phyloP scores from a whole-genome alignment of 2,113 vertebrate species.

The Rhizomys pruinosus region DNA sequence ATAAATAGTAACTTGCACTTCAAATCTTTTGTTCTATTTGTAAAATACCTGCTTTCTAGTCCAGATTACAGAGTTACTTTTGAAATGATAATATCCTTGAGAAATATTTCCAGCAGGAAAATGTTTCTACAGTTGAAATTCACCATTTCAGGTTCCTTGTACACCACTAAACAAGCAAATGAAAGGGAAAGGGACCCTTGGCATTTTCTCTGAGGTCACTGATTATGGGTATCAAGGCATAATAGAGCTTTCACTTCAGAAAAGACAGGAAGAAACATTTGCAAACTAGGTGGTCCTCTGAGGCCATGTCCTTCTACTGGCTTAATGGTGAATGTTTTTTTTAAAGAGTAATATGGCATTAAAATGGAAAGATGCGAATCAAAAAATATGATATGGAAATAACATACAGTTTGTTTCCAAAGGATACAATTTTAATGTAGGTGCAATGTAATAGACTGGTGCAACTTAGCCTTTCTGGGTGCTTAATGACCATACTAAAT shows the following conservation, averaged over 20 bases:
- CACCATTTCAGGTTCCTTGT: background rate
- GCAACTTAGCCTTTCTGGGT: too few species aligned
- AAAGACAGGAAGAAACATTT: background rate
- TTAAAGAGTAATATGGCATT: too few species aligned
- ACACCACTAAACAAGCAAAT: background rate
- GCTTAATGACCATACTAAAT: too few species aligned
- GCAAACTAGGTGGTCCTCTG: background rate
- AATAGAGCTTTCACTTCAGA: background rate
- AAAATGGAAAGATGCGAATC: too few species aligned
- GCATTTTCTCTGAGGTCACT: background rate
- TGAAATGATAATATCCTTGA: background rate
- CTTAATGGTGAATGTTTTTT: background rate
- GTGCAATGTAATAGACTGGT: too few species aligned
- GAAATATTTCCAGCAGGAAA: constrained; percentile 1
- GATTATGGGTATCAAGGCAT: background rate
- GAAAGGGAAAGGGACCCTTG: background rate
- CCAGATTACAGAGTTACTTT: too few species aligned
- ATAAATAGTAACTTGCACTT: too few species aligned
- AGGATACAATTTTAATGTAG: too few species aligned
- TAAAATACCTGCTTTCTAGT: background rate
- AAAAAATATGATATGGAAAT: too few species aligned
- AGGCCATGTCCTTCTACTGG: background rate
- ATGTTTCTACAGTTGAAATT: background rate
- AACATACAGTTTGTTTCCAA: too few species aligned
- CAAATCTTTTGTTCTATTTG: background rate